Percentiles rank a stretch among this genome's conserved stretches.
Conservation (phyloP, 2,113 vertebrate species). For the Toxostoma redivivum region DNA sequence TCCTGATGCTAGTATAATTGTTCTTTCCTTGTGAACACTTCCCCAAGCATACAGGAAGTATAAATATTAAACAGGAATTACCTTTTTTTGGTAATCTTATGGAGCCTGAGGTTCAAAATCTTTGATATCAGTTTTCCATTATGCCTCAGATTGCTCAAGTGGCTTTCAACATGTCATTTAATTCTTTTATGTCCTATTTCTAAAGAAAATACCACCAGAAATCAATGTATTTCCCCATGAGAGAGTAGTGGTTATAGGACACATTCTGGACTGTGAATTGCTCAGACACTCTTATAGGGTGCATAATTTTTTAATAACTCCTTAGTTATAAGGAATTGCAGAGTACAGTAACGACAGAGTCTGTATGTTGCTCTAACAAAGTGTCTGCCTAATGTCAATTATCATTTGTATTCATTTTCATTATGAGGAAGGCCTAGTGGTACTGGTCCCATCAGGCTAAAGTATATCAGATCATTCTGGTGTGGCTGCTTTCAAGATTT, state of each 20-base stretch:
- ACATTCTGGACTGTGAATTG: neutral
- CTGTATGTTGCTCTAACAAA: neutral
- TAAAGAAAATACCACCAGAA: neutral
- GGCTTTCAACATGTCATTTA: neutral
- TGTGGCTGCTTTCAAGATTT: neutral
- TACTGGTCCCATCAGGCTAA: neutral
- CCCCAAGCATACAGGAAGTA: neutral
- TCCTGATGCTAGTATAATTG: slow-evolving; percentile 5
- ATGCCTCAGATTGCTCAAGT: neutral
- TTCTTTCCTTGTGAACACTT: neutral
- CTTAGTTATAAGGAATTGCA: neutral
- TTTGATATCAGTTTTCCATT: neutral
- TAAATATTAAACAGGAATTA: neutral
- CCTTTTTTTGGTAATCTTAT: neutral
- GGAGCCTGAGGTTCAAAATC: neutral
- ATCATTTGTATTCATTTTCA: neutral
- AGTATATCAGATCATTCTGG: neutral
- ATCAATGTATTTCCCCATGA: neutral
- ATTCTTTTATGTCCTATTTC: neutral
- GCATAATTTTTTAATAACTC: neutral
- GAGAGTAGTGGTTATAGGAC: neutral
- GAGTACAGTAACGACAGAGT: neutral
- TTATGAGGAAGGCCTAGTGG: neutral
- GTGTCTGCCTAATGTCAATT: neutral
- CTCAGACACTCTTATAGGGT: neutral